Conservation (phyloP, 2,113 vertebrate genomes). For the Labeo rohita region DNA sequence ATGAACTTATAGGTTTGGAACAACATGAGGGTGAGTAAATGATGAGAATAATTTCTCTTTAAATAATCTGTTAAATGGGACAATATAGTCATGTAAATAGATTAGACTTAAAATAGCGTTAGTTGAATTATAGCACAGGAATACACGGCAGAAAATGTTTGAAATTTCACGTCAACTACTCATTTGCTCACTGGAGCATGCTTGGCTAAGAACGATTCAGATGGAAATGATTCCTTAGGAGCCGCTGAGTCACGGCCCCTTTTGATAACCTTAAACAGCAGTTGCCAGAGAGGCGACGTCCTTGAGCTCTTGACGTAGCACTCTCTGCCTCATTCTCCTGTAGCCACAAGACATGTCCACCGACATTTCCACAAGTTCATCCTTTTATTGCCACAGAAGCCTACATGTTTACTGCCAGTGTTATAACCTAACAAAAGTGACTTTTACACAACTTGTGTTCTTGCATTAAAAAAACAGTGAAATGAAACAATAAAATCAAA, state of each 20-base stretch:
- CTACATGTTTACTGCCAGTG: not conserved
- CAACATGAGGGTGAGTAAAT: not conserved
- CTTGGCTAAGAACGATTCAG: not conserved
- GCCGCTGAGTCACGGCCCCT: not conserved
- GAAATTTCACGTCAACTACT: not conserved
- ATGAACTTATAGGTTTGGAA: not conserved
- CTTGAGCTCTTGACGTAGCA: conserved; percentile 27
- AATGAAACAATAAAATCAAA: not conserved
- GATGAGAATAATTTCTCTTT: not conserved
- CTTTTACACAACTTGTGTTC: not conserved
- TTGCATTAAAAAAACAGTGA: not conserved
- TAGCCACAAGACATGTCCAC: not conserved
- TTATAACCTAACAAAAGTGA: not conserved
- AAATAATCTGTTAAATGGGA: not conserved
- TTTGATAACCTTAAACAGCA: conserved; percentile 27
- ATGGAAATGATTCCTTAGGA: conserved; percentile 35
- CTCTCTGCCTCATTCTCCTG: conserved; percentile 52
- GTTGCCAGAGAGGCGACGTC: not conserved
- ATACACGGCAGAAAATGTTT: not conserved
- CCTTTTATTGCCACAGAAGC: not conserved
- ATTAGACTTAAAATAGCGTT: too few relatives aligned
- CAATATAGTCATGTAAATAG: not conserved
- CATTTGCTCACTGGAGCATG: not conserved
- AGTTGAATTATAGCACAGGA: not conserved
- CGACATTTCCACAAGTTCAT: not conserved